Base-by-base conservation (phyloP, 1,140 invertebrate genomes). In the Eueides isabella region DNA sequence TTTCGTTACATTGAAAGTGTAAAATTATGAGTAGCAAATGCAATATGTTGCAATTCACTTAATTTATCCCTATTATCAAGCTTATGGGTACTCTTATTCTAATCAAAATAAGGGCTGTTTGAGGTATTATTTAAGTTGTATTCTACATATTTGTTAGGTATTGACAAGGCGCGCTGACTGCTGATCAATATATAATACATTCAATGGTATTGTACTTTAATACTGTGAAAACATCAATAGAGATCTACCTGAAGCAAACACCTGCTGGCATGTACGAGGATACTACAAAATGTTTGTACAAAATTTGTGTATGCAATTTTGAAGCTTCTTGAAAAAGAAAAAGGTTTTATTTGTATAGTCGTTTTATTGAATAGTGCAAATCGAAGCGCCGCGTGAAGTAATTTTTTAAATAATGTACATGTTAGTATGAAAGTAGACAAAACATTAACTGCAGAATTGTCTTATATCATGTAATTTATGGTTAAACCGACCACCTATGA, bases 161-260 rank as follows among this genome's bases (percentile, higher is more conserved):
- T 70, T 71, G 71, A 80, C 71, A 78, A 67, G 77, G 75, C 77
- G 76, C 75, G 67, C 74, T 72, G 80, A 75, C 77, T 80, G 75
- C 69, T 77, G 74, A 80, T 81, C 76, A 84, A 84, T 85, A 82
- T 83, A 84, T 83, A 75, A 84, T 77, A 66, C 68, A 83, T 89
- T 83, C 74, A 76, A 80, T 67, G 67, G 63, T 77, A 83, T 80
- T 78, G 80, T 82, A 78, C 81, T 79, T 75, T 79, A 75, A 78
- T 83, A 83, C 80, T 74, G 67, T 70, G 85, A 85, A 87, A 71
- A 70, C 69, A 74, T 76, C 77, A 83, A 90, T 85, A 80, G 79
- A 78, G 68, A 81, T 80, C 85, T 90, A 90, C 90, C 89, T 92
- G 88, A 76, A 73, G 66, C 75, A 75, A 85, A 74, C 86, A 90